phyloP scores from a whole-genome alignment of 2,888 invertebrate genomes.

The Netelia fuscicornis region DNA sequence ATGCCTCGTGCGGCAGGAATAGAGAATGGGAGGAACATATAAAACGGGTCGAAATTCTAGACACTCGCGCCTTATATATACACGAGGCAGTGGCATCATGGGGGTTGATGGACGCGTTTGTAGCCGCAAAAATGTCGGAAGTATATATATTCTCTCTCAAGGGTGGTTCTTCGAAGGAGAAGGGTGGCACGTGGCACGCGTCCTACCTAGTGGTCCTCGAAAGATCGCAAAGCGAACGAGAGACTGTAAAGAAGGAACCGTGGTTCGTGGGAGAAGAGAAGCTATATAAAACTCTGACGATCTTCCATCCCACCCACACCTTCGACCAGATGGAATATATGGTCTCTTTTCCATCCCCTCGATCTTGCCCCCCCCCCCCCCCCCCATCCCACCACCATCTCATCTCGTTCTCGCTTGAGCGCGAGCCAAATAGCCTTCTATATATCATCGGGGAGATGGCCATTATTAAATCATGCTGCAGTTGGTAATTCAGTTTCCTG shows the following conservation, averaged over 20 bases:
- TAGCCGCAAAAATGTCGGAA: slow-evolving; percentile 35
- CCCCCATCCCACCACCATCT: neutral
- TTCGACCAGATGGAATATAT: neutral
- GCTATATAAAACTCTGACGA: slow-evolving; percentile 55
- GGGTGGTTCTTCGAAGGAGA: slow-evolving; percentile 25
- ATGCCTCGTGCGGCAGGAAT: no score
- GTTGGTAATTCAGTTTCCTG: slow-evolving; percentile 81
- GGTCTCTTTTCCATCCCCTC: slow-evolving; percentile 35
- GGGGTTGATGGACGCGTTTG: slow-evolving; percentile 5
- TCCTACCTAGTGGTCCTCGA: slow-evolving; percentile 18
- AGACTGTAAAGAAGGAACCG: slow-evolving; percentile 14
- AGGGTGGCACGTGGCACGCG: slow-evolving; percentile 22
- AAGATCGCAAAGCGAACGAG: slow-evolving; percentile 38
- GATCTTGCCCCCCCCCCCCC: slow-evolving; percentile 11
- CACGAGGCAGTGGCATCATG: neutral
- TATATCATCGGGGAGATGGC: slow-evolving; percentile 73
- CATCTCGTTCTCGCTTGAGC: slow-evolving; percentile 68
- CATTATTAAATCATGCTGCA: slow-evolving; percentile 80
- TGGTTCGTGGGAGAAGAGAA: neutral
- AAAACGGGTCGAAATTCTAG: slow-evolving; percentile 2
- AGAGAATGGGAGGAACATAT: neutral
- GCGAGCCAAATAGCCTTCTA: slow-evolving; percentile 75
- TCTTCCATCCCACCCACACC: neutral
- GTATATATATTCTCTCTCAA: slow-evolving; percentile 19
- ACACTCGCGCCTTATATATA: slow-evolving; percentile 1